A percentile compares a stretch with the other conserved stretches of the same genome.
These are phyloP conservation scores for Cyclargus thomasi DNA, from an alignment of 1,140 invertebrate species.

Conservation along the genomic window DNA sequence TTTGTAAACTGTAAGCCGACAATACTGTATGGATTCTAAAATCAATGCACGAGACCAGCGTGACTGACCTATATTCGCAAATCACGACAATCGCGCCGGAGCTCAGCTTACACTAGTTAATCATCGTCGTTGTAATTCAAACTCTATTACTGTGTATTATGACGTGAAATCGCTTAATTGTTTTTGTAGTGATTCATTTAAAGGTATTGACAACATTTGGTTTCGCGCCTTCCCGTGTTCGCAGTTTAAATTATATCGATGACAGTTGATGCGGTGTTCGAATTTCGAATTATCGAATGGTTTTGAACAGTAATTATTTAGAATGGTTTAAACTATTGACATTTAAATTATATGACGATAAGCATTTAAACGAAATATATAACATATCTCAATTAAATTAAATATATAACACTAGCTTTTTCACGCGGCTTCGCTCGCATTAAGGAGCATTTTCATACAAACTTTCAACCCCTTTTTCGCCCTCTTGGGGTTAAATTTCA, in stretches of 20 bases:
- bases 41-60: conserved; percentile 62
- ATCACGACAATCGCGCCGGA: conserved; percentile 24
- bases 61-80: conserved; percentile 34
- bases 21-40: conserved; percentile 60
- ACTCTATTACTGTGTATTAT: conserved; percentile 27
- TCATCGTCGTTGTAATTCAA: conserved; percentile 31
- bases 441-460: too few relatives aligned
- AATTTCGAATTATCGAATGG: conserved; percentile 2
- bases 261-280: conserved; percentile 14
- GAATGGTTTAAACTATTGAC: too few relatives aligned
- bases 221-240: conserved; percentile 42
- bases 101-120: conserved; percentile 36
- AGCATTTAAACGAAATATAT: too few relatives aligned
- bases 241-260: conserved; percentile 39
- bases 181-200: conserved; percentile 56
- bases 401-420: too few relatives aligned
- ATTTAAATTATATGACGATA: too few relatives aligned
- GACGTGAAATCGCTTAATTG: conserved; percentile 27
- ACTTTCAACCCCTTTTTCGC: too few relatives aligned
- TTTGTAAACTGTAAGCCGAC: conserved; percentile 66
- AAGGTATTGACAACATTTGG: conserved; percentile 49
- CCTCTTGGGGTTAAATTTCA: too few relatives aligned
- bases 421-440: too few relatives aligned
- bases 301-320: too few relatives aligned
- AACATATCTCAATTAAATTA: too few relatives aligned